Base-by-base conservation (phyloP, 2,797 vertebrate species). In the Tenualosa ilisha region DNA sequence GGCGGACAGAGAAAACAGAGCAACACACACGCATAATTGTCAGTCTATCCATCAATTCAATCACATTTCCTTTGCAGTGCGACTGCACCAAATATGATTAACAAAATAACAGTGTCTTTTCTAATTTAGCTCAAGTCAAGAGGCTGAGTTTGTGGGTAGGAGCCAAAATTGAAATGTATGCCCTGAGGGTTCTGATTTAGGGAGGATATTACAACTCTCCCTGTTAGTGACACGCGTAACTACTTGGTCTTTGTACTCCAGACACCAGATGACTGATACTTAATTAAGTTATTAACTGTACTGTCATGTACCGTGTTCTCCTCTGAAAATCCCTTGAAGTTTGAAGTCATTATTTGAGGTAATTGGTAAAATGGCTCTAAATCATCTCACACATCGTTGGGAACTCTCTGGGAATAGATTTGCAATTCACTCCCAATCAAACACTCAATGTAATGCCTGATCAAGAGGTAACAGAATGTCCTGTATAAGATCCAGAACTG, bases 31-130 rank as follows among this genome's bases (percentile, higher is more conserved):
- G 3, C 11, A 17, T 7, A 43, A 40, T 26, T 72, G 68, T 15
- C 68, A 79, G 72, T 20, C 72, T 40, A 79, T 79, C 72, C 37
- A 9, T 79, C 72, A 79, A 22, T 79, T 79, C 37, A 31, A 79
- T 43, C 72, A 22, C 72, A 79, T 46, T 43, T 46, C 72, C 72
- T 40, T 79, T 17, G 72, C 40, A 13, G 72, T 37, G 9, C 17
- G 40, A 79, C 46, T 40, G 15, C 72, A 40, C 17, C 72, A 79
- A 79, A 79, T 79, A 46, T 79, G 72, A 79, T 46, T 84, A 91
- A 90, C 72, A 91, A 91, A 90, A 84, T 81, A 84, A 15, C 37
- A 13, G 83, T 82, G 86, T 86, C 85, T 85, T 85, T 84, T 53
- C 0, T 88, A 87, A 89, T 88, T 82, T 72, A 79, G 82, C 81